These are phyloP conservation scores for Labeo rohita DNA, from an alignment of 2,113 vertebrate genomes.

Conservation along the genomic window DNA sequence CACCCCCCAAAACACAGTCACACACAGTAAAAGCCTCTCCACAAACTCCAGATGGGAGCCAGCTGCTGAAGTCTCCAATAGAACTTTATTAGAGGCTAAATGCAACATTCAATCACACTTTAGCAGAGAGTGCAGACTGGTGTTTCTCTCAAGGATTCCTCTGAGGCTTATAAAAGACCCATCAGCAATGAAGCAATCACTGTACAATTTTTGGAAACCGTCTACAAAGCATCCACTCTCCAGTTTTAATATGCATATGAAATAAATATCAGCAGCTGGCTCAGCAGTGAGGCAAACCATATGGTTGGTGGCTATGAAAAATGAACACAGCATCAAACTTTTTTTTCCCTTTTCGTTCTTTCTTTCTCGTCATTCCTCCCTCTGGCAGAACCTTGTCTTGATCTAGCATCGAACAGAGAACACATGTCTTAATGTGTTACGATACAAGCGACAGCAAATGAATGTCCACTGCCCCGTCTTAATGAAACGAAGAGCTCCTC, in stretches of 20 bases:
- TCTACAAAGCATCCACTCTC: constrained; percentile 61
- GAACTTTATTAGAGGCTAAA: constrained; percentile 62
- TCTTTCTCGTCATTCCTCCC: constrained; percentile 19
- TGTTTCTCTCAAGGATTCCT: constrained; percentile 62
- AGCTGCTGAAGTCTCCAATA: constrained; percentile 61
- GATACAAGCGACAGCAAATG: constrained; percentile 16
- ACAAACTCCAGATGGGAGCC: constrained; percentile 59
- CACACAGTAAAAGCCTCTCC: constrained; percentile 44
- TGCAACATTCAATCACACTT: constrained; percentile 62
- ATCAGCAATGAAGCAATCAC: constrained; percentile 65
- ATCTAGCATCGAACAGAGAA: constrained; percentile 47
- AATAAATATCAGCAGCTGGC: constrained; percentile 58
- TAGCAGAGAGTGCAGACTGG: constrained; percentile 53
- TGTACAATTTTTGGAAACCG: constrained; percentile 60
- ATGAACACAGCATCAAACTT: constrained; percentile 43
- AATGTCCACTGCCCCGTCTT: constrained; percentile 33
- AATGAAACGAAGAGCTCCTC: constrained; percentile 33
- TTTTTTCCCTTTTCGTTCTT: constrained; percentile 29
- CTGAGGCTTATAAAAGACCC: constrained; percentile 63
- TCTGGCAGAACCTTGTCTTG: constrained; percentile 4
- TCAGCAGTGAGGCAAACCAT: constrained; percentile 58
- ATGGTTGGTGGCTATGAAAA: constrained; percentile 50
- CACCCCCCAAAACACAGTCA: neutral
- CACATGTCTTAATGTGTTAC: constrained; percentile 49
- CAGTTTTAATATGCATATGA: constrained; percentile 57